Conservation (phyloP, 2,113 vertebrate genomes). For the Thinocorus orbignyianus region DNA sequence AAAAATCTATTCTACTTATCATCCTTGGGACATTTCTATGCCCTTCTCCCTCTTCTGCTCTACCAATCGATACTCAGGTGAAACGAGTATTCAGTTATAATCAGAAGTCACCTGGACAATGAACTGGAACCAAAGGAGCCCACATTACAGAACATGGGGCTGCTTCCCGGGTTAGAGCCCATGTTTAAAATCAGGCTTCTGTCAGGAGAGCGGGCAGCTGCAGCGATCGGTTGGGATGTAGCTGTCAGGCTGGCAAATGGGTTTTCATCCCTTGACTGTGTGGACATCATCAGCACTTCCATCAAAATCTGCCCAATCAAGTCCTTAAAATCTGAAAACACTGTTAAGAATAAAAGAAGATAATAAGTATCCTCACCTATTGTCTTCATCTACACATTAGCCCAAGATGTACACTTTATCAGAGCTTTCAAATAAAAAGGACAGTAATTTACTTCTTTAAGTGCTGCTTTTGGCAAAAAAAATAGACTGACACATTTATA, state of each 20-base stretch:
- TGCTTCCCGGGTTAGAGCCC: conserved; percentile 86
- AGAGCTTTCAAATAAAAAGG: neutral
- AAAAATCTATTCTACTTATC: neutral
- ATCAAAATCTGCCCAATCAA: conserved; percentile 97
- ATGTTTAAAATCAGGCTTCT: conserved; percentile 84
- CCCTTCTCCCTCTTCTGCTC: neutral
- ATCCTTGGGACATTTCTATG: neutral
- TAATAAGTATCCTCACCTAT: neutral
- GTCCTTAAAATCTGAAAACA: conserved; percentile 97
- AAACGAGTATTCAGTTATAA: neutral
- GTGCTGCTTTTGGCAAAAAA: neutral
- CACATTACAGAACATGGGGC: conserved; percentile 87
- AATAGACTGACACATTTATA: neutral
- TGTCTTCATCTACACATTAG: neutral
- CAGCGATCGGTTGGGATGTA: conserved; percentile 91
- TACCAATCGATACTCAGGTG: neutral
- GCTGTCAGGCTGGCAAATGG: conserved; percentile 96
- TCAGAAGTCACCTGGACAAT: conserved; percentile 89
- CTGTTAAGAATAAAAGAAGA: conserved; percentile 67
- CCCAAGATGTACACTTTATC: neutral
- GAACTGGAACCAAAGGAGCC: conserved; percentile 93
- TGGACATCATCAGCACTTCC: conserved; percentile 99
- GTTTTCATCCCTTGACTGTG: conserved; percentile 91
- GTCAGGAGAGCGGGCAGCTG: conserved; percentile 90
- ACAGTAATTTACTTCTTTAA: neutral